These are phyloP conservation scores for Xenentodon cancila DNA, from an alignment of 2,797 vertebrate species.

Conservation along the genomic window DNA sequence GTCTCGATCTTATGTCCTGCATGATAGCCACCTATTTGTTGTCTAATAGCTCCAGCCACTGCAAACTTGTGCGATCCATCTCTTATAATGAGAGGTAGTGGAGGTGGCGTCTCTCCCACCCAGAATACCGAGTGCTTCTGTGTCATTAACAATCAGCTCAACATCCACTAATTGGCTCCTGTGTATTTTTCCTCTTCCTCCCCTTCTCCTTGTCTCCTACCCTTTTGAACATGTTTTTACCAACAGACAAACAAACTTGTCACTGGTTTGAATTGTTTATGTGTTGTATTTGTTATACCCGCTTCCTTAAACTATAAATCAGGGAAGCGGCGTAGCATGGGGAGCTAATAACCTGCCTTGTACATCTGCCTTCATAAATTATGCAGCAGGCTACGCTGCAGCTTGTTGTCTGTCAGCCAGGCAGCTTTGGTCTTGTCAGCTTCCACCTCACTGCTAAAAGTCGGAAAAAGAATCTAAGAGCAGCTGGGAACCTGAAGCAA, in stretches of 20 bases:
- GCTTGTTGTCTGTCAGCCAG: slow-evolving; percentile 68
- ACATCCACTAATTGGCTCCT: slow-evolving; percentile 90
- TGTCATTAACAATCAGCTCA: slow-evolving; percentile 87
- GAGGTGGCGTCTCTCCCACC: slow-evolving; percentile 82
- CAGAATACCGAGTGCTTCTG: slow-evolving; percentile 83
- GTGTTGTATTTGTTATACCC: slow-evolving; percentile 69
- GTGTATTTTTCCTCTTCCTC: slow-evolving; percentile 66
- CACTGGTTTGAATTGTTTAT: slow-evolving; percentile 77
- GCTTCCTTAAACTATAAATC: slow-evolving; percentile 79
- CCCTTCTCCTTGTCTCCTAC: slow-evolving; percentile 5
- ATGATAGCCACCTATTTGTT: slow-evolving; percentile 93
- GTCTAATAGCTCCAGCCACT: slow-evolving; percentile 92
- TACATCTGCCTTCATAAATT: slow-evolving; percentile 78
- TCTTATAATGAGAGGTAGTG: slow-evolving; percentile 92
- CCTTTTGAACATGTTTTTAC: slow-evolving; percentile 25
- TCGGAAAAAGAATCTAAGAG: slow-evolving; percentile 21
- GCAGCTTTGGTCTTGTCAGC: slow-evolving; percentile 52
- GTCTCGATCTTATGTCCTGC: slow-evolving; percentile 89
- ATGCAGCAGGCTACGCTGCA: slow-evolving; percentile 64
- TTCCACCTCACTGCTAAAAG: slow-evolving; percentile 40
- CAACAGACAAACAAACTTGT: slow-evolving; percentile 67
- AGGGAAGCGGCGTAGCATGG: slow-evolving; percentile 65
- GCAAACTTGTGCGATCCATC: slow-evolving; percentile 90
- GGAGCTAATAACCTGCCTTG: slow-evolving; percentile 76
- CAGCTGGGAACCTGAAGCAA: slow-evolving; percentile 29